Evolutionary conservation across 1,140 invertebrate genomes (phyloP), one percentile per base, ranked within the genome.

Genomic region (Hesperophylax magnus): DNA sequence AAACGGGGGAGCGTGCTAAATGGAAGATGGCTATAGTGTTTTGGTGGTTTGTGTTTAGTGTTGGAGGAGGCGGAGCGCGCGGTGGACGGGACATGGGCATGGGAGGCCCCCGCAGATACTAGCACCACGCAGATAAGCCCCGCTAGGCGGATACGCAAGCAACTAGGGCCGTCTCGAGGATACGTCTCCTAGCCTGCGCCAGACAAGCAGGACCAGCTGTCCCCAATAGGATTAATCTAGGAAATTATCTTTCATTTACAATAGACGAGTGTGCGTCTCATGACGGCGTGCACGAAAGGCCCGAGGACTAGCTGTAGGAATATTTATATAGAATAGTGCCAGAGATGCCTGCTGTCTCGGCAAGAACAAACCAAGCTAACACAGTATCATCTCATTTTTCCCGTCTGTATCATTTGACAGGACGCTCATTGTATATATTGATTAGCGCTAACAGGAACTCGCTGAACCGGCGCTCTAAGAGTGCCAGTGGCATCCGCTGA

Each of bases 1-100:
- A 8, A 39, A 39, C 3, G 6, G 34, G 9, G 34, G 34, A 39
- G 61, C 14, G 7, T 24, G 24, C 5, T 27, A 27, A 24, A 31
- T 54, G 69, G 39, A 6, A 1, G 9, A 60, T 15, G 77, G 61
- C 31, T 78, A 78, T 63, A 67, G 82, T 54, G 74, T 80, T 81
- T 81, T 84, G 77, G 75, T 81, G 78, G 75, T 84, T 84, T 81
- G 72, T 84, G 80, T 84, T 84, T 84, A 84, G 82, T 75, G 82
- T 84, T 67, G 82, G 80, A 72, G 82, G 82, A 54, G 80, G 82
- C 65, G 82, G 82, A 60, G 78, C 78, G 58, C 82, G 82, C 75
- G 82, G 80, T 31, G 79, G 82, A 77, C 79, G 82, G 75, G 82
- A 84, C 74, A 78, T 80, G 79, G 82, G 79, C 18, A 79, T 77